Evolutionary conservation across 2,888 invertebrate genomes (phyloP).

Genomic region (Eumerus sabulonum): DNA sequence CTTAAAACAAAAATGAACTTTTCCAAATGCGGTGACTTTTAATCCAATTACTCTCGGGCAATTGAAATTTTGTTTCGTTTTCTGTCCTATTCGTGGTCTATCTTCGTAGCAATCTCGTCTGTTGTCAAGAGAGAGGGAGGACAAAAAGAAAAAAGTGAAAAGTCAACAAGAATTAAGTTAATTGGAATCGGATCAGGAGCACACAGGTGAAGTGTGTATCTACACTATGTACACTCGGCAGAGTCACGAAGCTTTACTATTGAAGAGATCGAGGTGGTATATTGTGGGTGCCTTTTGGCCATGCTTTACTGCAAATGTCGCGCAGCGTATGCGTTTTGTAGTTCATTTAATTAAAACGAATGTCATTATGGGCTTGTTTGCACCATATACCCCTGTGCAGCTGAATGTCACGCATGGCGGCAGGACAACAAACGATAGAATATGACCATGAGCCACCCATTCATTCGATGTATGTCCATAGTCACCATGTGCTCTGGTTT

Average conservation of each 20-base stretch:
- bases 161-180: slow-evolving; percentile 55
- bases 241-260: slow-evolving; percentile 15
- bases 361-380: slow-evolving; percentile 46
- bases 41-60: slow-evolving; percentile 66
- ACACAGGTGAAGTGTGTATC: slow-evolving; percentile 25
- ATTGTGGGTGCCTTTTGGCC: slow-evolving; percentile 25
- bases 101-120: background rate
- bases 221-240: slow-evolving; percentile 47
- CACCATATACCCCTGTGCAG: too few relatives aligned
- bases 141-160: slow-evolving; percentile 26
- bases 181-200: slow-evolving; percentile 65
- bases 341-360: slow-evolving; percentile 58
- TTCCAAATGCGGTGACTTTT: slow-evolving; percentile 63
- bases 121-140: background rate
- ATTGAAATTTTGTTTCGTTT: slow-evolving; percentile 54
- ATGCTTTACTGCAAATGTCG: background rate
- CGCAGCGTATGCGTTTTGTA: slow-evolving; percentile 20
- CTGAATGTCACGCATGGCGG: too few relatives aligned
- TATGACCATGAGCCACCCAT: slow-evolving; percentile 21
- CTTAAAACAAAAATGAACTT: slow-evolving; percentile 65
- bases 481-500: slow-evolving; percentile 10
- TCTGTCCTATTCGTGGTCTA: background rate
- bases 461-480: slow-evolving; percentile 30
- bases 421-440: too few relatives aligned
- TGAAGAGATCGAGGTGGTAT: too few relatives aligned